Percentiles rank a stretch among this genome's conserved stretches.
Evolutionary conservation across 2,888 invertebrate species (phyloP).

Genomic region (Ectemnius lituratus): DNA sequence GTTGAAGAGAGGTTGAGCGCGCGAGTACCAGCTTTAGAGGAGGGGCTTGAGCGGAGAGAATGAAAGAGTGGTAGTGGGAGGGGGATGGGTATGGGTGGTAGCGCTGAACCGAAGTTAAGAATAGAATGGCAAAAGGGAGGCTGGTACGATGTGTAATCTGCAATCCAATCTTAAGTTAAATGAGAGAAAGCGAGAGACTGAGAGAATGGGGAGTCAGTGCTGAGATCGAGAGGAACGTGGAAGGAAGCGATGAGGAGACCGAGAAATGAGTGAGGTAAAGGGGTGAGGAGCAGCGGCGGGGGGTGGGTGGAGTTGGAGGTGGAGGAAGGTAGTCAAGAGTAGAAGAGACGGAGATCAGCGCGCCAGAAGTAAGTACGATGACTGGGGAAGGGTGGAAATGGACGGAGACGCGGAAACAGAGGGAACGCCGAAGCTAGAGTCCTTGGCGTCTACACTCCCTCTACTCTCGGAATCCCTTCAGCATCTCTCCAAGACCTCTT

Average conservation of each 20-base stretch:
- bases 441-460: constrained; percentile 54
- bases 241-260: constrained; percentile 9
- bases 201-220: neutral
- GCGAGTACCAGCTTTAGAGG: neutral
- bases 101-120: constrained; percentile 53
- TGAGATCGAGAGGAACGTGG: neutral
- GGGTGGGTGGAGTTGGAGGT: constrained; percentile 22
- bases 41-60: constrained; percentile 13
- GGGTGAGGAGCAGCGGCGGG: constrained; percentile 15
- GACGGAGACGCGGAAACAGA: constrained; percentile 37
- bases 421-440: constrained; percentile 50
- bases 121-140: constrained; percentile 50
- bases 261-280: constrained; percentile 5
- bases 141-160: constrained; percentile 65
- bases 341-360: constrained; percentile 28
- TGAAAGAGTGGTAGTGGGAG: constrained; percentile 4
- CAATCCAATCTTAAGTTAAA: constrained; percentile 69
- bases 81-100: constrained; percentile 26
- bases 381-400: constrained; percentile 17
- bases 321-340: constrained; percentile 12
- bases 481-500: constrained; percentile 61
- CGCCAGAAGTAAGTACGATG: constrained; percentile 35
- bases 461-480: constrained; percentile 58
- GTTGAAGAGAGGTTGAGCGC: constrained; percentile 14
- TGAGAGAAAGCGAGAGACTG: constrained; percentile 51